phyloP scores from a whole-genome alignment of 2,113 vertebrate species.

The Jacana jacana region DNA sequence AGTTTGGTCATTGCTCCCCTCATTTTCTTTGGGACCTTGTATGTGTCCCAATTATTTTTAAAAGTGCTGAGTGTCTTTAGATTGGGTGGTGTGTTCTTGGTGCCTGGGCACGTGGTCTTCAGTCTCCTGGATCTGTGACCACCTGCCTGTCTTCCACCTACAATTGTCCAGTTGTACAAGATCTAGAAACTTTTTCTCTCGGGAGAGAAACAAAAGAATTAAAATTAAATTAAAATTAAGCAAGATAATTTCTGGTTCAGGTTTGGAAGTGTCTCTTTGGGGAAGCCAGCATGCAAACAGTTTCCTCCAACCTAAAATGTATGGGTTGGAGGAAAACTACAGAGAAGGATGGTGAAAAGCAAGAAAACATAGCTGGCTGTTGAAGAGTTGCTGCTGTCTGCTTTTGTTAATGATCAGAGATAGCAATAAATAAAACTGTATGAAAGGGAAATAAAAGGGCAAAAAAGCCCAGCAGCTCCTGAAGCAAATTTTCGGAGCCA shows the following conservation, averaged over 20 bases:
- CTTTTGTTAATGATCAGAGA: neutral
- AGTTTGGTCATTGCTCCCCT: neutral
- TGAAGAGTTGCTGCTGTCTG: neutral
- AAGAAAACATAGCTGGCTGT: neutral
- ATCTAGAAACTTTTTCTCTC: neutral
- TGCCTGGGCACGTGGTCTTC: neutral
- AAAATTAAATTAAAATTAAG: neutral
- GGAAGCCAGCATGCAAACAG: neutral
- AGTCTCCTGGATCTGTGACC: neutral
- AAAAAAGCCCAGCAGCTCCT: neutral
- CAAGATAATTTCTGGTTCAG: neutral
- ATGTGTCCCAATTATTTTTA: neutral
- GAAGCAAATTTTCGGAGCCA: neutral
- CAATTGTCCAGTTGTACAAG: neutral
- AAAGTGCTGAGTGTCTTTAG: neutral
- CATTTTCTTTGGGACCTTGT: neutral
- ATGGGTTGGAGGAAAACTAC: neutral
- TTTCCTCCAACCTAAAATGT: neutral
- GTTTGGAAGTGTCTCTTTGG: neutral
- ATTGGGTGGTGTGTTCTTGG: neutral
- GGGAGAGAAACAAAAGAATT: neutral
- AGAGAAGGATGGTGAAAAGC: neutral
- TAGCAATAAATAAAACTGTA: neutral
- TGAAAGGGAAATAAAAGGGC: neutral
- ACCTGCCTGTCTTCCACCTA: neutral